Base-by-base conservation (phyloP, 2,113 vertebrate genomes). In the Passer montanus region DNA sequence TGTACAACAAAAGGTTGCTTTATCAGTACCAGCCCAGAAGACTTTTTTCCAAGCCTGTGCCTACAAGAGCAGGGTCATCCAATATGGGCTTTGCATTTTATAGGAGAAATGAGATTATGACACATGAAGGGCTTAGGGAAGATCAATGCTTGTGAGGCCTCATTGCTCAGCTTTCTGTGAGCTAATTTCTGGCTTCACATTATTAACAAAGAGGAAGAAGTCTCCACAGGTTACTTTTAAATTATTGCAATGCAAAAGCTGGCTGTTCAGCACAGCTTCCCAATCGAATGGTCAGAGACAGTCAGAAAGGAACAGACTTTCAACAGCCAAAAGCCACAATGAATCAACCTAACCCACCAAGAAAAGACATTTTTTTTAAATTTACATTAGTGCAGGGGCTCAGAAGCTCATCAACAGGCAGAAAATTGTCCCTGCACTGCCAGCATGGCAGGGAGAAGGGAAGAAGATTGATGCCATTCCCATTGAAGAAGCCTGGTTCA, bases 371-470 rank as follows among this genome's bases (percentile, higher is more conserved):
- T 84, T 84, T 84, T 84, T 30, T 49, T 4, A 4, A 63, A 63
- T 31, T 85, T n/a, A 66, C 60, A n/a, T 52, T 28, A 82, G 10
- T 15, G 33, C 78, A 50, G 31, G 21, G 39, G 11, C 26, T 74
- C 41, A 75, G 39, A 76, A 89, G 67, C n/a, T 72, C 56, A 62
- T 13, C 27, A 56, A 58, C 18, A 77, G 31, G 50, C 37, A 86
- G 60, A 49, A 89, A 87, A 72, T n/a, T 31, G 37, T 49, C 62
- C 78, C 28, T 67, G 62, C 11, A 37, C 37, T 73, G 43, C 30
- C 0, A 33, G 30, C 2, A 4, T 2, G 14, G 15, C 2, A 1
- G 7, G 6, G 6, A 6, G 2, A 21, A 35, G 27, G 10, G 10
- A 33, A 67, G 37, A 90, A 69, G 18, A 56, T 6, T 37, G 5